phyloP scores from a whole-genome alignment of 2,888 invertebrate species.

The Scaeva pyrastri region DNA sequence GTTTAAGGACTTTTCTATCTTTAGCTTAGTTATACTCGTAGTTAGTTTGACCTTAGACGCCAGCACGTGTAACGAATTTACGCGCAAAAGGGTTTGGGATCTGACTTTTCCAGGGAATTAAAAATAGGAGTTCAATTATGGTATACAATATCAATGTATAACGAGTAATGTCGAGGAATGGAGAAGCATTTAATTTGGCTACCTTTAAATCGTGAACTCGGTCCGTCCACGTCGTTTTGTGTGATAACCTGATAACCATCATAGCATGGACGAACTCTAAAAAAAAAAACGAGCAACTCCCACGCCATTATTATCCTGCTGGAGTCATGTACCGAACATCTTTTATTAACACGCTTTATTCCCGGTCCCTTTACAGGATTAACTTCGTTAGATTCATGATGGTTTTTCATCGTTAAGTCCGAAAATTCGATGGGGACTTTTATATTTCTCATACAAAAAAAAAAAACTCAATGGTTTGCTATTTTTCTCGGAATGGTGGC shows the following conservation, averaged over 20 bases:
- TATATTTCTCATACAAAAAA: background rate
- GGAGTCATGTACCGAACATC: conserved; percentile 41
- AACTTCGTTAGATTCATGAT: background rate
- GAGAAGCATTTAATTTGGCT: conserved; percentile 49
- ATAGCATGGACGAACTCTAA: background rate
- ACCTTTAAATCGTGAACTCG: conserved; percentile 13
- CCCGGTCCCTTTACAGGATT: conserved; percentile 1
- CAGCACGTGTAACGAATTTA: conserved; percentile 35
- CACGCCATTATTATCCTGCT: background rate
- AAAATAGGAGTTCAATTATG: background rate
- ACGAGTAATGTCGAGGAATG: conserved; percentile 10
- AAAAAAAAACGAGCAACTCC: background rate
- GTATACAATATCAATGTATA: background rate
- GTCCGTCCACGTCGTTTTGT: too few species aligned
- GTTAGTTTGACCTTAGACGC: background rate
- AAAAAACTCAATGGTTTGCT: background rate
- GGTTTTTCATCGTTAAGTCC: conserved; percentile 11
- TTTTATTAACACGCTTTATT: conserved; percentile 40
- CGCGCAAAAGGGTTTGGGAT: background rate
- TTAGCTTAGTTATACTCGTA: background rate
- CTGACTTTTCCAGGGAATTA: background rate
- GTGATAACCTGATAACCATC: conserved; percentile 13
- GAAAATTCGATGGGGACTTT: background rate
- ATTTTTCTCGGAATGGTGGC: conserved; percentile 4
- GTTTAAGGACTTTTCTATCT: conserved; percentile 43